These are phyloP conservation scores for Vespertilio murinus DNA, from an alignment of 2,797 vertebrate genomes.

Conservation along the genomic window DNA sequence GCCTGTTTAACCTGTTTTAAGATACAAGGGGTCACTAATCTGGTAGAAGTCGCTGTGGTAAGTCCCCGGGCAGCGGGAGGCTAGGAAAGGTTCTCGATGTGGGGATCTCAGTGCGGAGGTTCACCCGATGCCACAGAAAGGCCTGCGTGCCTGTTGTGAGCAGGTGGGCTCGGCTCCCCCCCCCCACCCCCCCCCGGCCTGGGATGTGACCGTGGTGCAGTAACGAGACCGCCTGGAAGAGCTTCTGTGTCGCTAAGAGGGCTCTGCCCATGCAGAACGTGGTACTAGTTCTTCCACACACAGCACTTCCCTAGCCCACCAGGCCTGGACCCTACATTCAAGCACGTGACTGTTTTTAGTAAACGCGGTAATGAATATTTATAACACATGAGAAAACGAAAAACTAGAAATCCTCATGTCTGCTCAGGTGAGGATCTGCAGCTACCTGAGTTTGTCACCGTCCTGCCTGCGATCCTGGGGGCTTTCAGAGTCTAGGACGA, in stretches of 20 bases:
- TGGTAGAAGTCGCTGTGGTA: neutral
- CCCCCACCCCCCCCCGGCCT: neutral
- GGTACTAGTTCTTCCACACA: rapidly evolving
- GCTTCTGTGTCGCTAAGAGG: neutral
- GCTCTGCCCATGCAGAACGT: neutral
- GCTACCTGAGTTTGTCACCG: neutral
- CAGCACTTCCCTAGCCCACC: neutral
- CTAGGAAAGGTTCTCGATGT: neutral
- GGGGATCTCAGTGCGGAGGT: neutral
- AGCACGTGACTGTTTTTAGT: neutral
- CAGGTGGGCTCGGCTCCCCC: neutral
- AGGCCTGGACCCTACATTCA: neutral
- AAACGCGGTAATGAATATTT: neutral
- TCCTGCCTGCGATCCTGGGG: neutral
- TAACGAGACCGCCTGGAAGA: neutral
- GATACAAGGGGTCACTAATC: neutral
- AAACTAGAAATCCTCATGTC: neutral
- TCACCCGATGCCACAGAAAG: neutral
- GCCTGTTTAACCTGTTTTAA: neutral
- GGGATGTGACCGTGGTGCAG: rapidly evolving
- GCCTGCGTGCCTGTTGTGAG: neutral
- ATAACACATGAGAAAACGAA: neutral
- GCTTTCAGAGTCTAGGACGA: neutral
- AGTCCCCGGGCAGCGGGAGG: neutral
- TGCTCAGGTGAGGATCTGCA: neutral